Evolutionary conservation across 2,888 invertebrate species (phyloP).

Genomic region (Dastarcus helophoroides): DNA sequence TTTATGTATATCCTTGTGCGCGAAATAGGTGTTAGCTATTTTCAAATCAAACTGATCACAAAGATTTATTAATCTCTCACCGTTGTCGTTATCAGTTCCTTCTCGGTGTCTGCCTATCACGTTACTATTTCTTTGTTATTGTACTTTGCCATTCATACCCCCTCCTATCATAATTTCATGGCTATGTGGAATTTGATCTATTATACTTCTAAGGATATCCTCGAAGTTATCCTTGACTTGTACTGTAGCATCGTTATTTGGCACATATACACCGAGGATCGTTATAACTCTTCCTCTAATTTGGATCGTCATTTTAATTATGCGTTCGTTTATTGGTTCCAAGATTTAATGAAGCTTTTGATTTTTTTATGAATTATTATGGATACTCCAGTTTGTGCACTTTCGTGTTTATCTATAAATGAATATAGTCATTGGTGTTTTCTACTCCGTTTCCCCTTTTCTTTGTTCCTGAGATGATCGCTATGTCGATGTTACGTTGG

Average conservation of each 20-base stretch:
- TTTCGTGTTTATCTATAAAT: conserved; percentile 1
- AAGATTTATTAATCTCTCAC: conserved; percentile 2
- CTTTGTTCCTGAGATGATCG: too few relatives aligned
- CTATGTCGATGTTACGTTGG: too few relatives aligned
- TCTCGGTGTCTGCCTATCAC: conserved; percentile 5
- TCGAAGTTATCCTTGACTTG: conserved; percentile 2
- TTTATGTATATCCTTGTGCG: too few relatives aligned
- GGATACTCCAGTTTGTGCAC: conserved; percentile 5
- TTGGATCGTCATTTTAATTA: conserved; percentile 3
- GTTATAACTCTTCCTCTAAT: conserved; percentile 5
- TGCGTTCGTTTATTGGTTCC: conserved; percentile 5
- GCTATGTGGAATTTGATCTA: conserved; percentile 2
- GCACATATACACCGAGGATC: conserved; percentile 3
- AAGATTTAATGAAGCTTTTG: conserved; percentile 3
- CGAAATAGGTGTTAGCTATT: too few relatives aligned
- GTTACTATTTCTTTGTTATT: not conserved
- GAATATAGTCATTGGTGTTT: too few relatives aligned
- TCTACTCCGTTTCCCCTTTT: too few relatives aligned
- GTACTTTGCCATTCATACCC: conserved; percentile 2
- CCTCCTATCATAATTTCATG: conserved; percentile 4
- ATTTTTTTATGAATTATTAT: not conserved
- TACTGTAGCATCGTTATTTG: conserved; percentile 3
- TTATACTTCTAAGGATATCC: conserved; percentile 1
- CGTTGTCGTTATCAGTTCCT: conserved; percentile 3
- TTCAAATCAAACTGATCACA: conserved; percentile 2